Percentiles rank a stretch among this genome's conserved stretches.
phyloP scores from a whole-genome alignment of 1,140 invertebrate genomes.

The Drosophila melanica region DNA sequence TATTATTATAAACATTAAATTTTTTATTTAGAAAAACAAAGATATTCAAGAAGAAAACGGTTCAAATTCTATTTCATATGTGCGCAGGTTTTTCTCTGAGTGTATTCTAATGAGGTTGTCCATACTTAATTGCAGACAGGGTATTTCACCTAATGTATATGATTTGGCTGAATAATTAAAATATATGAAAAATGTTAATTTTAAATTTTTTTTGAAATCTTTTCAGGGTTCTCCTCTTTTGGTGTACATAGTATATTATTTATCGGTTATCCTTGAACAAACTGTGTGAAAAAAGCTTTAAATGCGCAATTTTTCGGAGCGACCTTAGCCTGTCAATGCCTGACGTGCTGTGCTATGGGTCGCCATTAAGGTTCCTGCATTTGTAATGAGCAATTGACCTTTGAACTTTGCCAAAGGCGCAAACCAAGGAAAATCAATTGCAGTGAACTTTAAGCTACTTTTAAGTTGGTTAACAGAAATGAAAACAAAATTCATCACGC shows the following conservation, averaged over 20 bases:
- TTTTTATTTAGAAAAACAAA: no score
- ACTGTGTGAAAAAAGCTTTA: slow-evolving; percentile 46
- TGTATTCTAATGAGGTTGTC: no score
- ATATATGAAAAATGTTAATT: not conserved
- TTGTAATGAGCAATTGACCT: slow-evolving; percentile 40
- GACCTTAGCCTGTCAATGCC: slow-evolving; percentile 41
- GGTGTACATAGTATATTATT: not conserved
- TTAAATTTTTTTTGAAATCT: not conserved
- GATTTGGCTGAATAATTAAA: not conserved
- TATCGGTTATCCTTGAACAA: slow-evolving; percentile 5
- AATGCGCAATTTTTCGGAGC: slow-evolving; percentile 46
- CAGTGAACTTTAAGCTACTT: slow-evolving; percentile 15
- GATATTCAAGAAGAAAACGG: no score
- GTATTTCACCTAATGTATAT: not conserved
- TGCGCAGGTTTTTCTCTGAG: no score
- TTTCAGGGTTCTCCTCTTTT: not conserved
- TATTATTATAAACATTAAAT: no score
- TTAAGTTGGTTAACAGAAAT: not conserved
- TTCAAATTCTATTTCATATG: no score
- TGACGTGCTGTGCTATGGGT: slow-evolving; percentile 21
- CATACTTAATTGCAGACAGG: no score
- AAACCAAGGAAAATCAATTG: slow-evolving; percentile 55
- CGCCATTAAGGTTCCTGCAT: slow-evolving; percentile 42
- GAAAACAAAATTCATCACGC: not conserved
- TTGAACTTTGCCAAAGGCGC: slow-evolving; percentile 34